Evolutionary conservation across 1,140 invertebrate species (phyloP).

Genomic region (Neodiprion lecontei): DNA sequence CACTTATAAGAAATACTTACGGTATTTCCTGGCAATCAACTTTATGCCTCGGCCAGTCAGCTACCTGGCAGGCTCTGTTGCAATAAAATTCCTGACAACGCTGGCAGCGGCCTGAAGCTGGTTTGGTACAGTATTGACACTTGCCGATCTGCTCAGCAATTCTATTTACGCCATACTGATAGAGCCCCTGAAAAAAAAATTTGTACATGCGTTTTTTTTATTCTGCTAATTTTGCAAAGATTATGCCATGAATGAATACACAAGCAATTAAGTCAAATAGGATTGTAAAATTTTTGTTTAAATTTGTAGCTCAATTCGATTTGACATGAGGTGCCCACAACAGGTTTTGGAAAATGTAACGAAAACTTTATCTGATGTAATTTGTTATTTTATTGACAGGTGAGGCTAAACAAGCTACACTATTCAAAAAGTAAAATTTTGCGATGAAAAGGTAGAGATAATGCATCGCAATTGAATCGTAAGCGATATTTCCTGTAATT

Average conservation of each 20-base stretch:
- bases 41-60: conserved; percentile 49
- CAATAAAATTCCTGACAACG: conserved; percentile 50
- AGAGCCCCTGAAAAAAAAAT: conserved; percentile 36
- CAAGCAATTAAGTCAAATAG: neutral
- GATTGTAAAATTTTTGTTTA: conserved; percentile 5
- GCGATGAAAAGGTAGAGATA: too few relatives aligned
- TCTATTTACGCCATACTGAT: conserved; percentile 39
- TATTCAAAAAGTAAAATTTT: too few relatives aligned
- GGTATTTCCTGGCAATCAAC: conserved; percentile 43
- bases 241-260: conserved; percentile 9
- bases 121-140: conserved; percentile 40
- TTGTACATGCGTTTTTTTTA: neutral
- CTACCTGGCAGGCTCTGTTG: conserved; percentile 40
- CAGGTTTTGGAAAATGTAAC: too few relatives aligned
- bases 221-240: conserved; percentile 8
- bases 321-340: neutral
- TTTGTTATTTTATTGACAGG: too few relatives aligned
- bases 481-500: too few relatives aligned
- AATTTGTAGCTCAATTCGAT: conserved; percentile 11
- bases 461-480: too few relatives aligned
- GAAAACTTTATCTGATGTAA: too few relatives aligned
- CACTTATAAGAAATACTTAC: conserved; percentile 28
- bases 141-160: conserved; percentile 28
- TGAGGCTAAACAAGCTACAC: too few relatives aligned
- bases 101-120: conserved; percentile 39